These are phyloP conservation scores for Sandelia bainsii DNA, from an alignment of 2,797 vertebrate species.

Conservation along the genomic window DNA sequence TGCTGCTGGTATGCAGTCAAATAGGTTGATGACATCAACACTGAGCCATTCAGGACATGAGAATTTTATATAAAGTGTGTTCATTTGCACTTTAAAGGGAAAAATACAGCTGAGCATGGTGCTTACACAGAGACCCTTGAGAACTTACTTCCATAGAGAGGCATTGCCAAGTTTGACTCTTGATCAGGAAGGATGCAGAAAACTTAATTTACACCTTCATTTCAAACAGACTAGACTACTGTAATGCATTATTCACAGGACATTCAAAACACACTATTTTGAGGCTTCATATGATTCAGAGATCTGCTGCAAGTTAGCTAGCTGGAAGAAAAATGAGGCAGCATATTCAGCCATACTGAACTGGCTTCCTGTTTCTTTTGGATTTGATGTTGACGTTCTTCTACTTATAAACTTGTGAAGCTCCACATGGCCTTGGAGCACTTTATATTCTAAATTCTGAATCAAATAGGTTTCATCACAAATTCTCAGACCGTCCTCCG, in stretches of 20 bases:
- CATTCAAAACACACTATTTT: slow-evolving; percentile 17
- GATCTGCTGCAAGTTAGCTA: slow-evolving; percentile 13
- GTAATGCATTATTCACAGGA: slow-evolving; percentile 34
- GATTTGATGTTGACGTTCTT: slow-evolving; percentile 24
- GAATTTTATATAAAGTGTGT: slow-evolving; percentile 1
- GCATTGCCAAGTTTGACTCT: not conserved
- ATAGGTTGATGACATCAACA: slow-evolving; percentile 28
- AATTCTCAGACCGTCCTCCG: not conserved
- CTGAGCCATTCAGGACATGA: slow-evolving; percentile 9
- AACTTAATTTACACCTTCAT: slow-evolving; percentile 7
- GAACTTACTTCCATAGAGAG: slow-evolving; percentile 6
- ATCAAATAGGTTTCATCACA: not conserved
- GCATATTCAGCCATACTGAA: not conserved
- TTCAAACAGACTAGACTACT: slow-evolving; percentile 20
- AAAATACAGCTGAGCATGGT: not conserved
- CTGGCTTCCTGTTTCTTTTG: slow-evolving; percentile 5
- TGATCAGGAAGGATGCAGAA: slow-evolving; percentile 13
- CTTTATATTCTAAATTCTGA: slow-evolving; percentile 5
- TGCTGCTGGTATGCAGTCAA: slow-evolving; percentile 9
- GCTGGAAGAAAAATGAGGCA: not conserved
- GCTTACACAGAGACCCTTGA: not conserved
- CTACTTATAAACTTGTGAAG: not conserved
- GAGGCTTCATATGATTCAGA: slow-evolving; percentile 20
- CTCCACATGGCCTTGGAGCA: slow-evolving; percentile 12
- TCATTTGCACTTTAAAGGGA: not conserved